Evolutionary conservation across 2,113 vertebrate species (phyloP), one percentile per base, ranked within the genome.

Genomic region (Plectropomus leopardus): DNA sequence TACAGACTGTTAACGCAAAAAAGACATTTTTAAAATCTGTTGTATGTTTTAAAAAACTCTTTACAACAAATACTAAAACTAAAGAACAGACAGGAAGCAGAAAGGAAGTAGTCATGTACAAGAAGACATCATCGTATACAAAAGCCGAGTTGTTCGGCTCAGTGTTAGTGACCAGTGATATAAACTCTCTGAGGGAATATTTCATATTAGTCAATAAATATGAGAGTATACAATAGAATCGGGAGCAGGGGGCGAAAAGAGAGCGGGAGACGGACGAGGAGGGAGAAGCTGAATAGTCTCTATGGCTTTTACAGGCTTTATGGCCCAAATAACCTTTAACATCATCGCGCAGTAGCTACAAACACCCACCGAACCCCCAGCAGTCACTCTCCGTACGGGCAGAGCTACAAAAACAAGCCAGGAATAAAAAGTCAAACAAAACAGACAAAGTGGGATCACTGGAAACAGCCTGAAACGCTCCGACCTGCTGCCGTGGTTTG

Each of bases 141-240:
- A 94, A 95, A 90, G 92, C 93, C 79, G 88, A 91, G 80, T 81
- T 36, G 72, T 79, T 92, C 73, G 89, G 92, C 91, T 88, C 88
- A 92, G 93, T 92, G 91, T 94, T 92, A 93, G 92, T 94, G 91
- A 94, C 86, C 90, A 92, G 92, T 92, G 94, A 93, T 91, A 94
- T 60, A 94, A 94, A 94, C 82, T 91, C 80, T 87, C 86, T 86
- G 86, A 90, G 87, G 89, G 90, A 91, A 93, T 91, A 89, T 78
- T 87, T 83, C 36, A 67, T 87, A 88, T 83, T 78, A 86, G 75
- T 92, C 86, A 91, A 94, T 95, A 94, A 93, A 95, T 94, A 94
- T 66, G 81, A 74, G 76, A 91, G 88, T 81, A 89, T 86, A 92
- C 79, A 84, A 82, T 59, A 93, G 86, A 91, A 64, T 83, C 76